phyloP scores from a whole-genome alignment of 2,797 vertebrate genomes.

The Leucoraja ocellata region DNA sequence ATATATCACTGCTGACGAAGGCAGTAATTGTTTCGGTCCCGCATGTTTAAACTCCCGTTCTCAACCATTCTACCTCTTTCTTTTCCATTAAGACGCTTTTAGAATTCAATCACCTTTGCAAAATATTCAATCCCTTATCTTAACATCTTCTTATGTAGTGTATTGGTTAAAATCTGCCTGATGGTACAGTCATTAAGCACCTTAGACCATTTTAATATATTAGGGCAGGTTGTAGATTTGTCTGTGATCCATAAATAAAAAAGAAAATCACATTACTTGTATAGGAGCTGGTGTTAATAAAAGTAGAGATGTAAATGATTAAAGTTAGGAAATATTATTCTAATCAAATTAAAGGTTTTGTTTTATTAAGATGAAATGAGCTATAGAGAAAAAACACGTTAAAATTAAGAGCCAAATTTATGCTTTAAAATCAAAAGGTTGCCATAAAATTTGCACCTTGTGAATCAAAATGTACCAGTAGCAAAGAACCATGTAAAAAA shows the following conservation, averaged over 20 bases:
- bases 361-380: background rate
- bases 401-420: background rate
- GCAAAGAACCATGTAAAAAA: background rate
- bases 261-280: background rate
- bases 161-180: background rate
- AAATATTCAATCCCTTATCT: background rate
- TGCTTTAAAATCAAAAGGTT: background rate
- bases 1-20: background rate
- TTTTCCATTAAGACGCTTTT: background rate
- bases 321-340: background rate
- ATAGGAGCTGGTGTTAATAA: background rate
- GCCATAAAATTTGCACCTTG: background rate
- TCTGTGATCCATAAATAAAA: background rate
- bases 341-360: background rate
- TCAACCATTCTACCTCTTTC: background rate
- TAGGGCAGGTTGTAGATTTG: background rate
- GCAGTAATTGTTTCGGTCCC: background rate
- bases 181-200: background rate
- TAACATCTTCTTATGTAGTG: background rate
- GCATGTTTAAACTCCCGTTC: background rate
- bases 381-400: background rate
- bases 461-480: background rate
- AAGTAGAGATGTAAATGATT: background rate
- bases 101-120: background rate
- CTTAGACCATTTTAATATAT: background rate